phyloP scores from a whole-genome alignment of 37 sponge, comb jelly and placozoan species.

The Dysidea cf. avara region DNA sequence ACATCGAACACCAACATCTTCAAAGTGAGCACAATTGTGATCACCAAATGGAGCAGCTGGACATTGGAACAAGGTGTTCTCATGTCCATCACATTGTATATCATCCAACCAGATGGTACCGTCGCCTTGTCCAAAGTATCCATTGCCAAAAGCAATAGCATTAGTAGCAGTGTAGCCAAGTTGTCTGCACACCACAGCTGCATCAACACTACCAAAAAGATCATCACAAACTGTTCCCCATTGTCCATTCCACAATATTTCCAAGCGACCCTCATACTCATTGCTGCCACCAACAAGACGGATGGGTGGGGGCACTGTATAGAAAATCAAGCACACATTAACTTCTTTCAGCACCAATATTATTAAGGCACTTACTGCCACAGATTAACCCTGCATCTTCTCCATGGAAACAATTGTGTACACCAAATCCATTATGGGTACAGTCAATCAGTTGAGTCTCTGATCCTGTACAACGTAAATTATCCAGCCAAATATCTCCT shows the following conservation, averaged over 20 bases:
- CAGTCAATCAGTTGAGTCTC: slow-evolving; percentile 10
- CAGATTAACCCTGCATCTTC: slow-evolving; percentile 38
- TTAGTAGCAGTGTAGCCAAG: slow-evolving; percentile 10
- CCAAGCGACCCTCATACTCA: slow-evolving; percentile 28
- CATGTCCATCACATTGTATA: slow-evolving; percentile 17
- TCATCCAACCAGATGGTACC: slow-evolving; percentile 21
- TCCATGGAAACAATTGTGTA: slow-evolving; percentile 11
- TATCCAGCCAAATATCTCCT: slow-evolving; percentile 32
- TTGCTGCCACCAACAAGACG: slow-evolving; percentile 38
- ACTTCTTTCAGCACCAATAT: not conserved
- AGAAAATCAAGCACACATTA: not conserved
- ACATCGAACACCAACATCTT: slow-evolving; percentile 37
- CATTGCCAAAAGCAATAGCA: slow-evolving; percentile 3
- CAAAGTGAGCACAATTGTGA: slow-evolving; percentile 8
- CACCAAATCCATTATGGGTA: slow-evolving; percentile 18
- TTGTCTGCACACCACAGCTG: slow-evolving; percentile 42
- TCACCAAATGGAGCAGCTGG: not conserved
- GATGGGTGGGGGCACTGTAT: not conserved
- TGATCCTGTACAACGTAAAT: slow-evolving; percentile 23
- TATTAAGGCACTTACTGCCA: slow-evolving; percentile 13
- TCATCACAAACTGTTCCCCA: slow-evolving; percentile 56
- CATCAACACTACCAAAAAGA: slow-evolving; percentile 12
- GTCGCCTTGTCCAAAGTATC: slow-evolving; percentile 11
- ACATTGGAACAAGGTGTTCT: slow-evolving; percentile 2
- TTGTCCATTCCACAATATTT: slow-evolving; percentile 13